These are phyloP conservation scores for Darevskia mixta DNA, from an alignment of 2,797 vertebrate genomes.

Conservation along the genomic window DNA sequence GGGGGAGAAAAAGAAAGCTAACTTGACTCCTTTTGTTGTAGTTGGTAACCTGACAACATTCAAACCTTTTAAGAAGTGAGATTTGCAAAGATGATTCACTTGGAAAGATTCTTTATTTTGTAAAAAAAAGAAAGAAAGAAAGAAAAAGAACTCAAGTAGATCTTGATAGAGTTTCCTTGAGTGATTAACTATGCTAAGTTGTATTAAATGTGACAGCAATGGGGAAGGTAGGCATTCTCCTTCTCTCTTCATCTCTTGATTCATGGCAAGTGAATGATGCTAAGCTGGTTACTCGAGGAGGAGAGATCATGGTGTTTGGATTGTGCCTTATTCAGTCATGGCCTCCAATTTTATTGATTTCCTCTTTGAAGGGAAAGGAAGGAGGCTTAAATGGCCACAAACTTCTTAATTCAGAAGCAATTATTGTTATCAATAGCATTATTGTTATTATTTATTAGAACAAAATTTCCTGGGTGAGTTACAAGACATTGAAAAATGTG, in stretches of 20 bases:
- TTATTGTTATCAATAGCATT: too few species aligned
- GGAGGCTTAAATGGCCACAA: background rate
- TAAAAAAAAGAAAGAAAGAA: background rate
- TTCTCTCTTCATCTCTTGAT: slow-evolving; percentile 31
- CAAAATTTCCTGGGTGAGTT: too few species aligned
- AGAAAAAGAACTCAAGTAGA: background rate
- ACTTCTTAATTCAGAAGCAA: background rate
- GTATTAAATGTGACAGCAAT: slow-evolving; percentile 30
- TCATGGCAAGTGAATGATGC: slow-evolving; percentile 20
- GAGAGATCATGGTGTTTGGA: slow-evolving; percentile 9
- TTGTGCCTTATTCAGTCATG: background rate
- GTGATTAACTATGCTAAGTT: slow-evolving; percentile 41
- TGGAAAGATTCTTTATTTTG: slow-evolving; percentile 26
- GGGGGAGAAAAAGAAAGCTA: slow-evolving; percentile 24
- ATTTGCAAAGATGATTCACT: slow-evolving; percentile 40
- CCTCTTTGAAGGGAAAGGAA: background rate
- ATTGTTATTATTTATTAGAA: too few species aligned
- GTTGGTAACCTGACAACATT: slow-evolving; percentile 8
- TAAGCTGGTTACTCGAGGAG: background rate
- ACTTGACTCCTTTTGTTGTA: background rate
- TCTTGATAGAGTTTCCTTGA: slow-evolving; percentile 43
- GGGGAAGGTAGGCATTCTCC: background rate
- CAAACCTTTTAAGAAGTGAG: slow-evolving; percentile 44
- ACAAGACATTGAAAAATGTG: too few species aligned
- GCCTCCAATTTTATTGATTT: slow-evolving; percentile 47